These are phyloP conservation scores for Thunnus albacares DNA, from an alignment of 2,797 vertebrate species.

Conservation along the genomic window DNA sequence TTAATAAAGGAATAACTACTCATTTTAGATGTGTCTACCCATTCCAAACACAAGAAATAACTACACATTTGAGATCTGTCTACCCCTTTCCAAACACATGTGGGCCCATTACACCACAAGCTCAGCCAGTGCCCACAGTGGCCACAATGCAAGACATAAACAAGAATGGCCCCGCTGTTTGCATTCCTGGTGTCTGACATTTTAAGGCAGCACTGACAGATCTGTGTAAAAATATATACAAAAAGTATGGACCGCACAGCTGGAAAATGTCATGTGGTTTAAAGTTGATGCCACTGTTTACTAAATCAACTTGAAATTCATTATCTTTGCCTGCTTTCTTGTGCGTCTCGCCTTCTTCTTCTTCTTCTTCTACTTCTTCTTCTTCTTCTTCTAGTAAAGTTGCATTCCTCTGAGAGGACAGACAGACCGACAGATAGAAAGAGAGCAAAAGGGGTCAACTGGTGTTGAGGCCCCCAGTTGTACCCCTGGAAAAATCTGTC, in stretches of 20 bases:
- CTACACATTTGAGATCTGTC: conserved; percentile 31
- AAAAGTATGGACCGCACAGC: conserved; percentile 64
- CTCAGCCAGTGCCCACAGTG: conserved; percentile 64
- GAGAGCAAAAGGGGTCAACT: conserved; percentile 37
- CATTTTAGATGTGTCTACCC: background rate
- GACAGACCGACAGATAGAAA: conserved; percentile 14
- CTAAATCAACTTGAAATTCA: conserved; percentile 60
- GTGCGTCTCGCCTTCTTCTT: conserved; percentile 17
- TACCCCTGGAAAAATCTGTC: conserved; percentile 27
- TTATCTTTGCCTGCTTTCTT: conserved; percentile 51
- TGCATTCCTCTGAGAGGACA: conserved; percentile 57
- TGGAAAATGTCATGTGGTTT: conserved; percentile 71
- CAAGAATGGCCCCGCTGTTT: conserved; percentile 77
- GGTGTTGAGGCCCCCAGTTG: conserved; percentile 48
- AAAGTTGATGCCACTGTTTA: conserved; percentile 68
- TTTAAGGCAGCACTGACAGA: conserved; percentile 79
- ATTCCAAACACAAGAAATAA: conserved; percentile 47
- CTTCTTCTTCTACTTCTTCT: too few species aligned
- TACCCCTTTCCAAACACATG: conserved; percentile 56
- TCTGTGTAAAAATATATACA: conserved; percentile 77
- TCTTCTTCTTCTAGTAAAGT: conserved; percentile 14
- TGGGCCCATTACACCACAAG: conserved; percentile 56
- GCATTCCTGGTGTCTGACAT: conserved; percentile 82
- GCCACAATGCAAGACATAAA: conserved; percentile 79
- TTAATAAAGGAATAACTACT: conserved; percentile 40